Evolutionary conservation across 2,888 invertebrate genomes (phyloP), one percentile per base, ranked within the genome.

Genomic region (Amphipyra berbera): DNA sequence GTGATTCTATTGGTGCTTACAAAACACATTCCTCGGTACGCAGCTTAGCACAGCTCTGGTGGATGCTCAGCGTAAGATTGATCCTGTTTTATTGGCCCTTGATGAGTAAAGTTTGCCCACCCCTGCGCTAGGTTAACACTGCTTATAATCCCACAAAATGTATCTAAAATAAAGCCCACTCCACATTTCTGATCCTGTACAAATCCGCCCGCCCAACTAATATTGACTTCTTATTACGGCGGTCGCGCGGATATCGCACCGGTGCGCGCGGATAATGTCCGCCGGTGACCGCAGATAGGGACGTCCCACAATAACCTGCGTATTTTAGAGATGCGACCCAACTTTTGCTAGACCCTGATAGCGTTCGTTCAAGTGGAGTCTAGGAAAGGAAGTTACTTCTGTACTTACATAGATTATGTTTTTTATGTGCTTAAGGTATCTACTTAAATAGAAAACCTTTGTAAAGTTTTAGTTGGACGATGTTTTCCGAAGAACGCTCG

Each of bases 161-260:
- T 9, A 14, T 7, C 30, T 0, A n/a, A 35, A 53, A 9, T 1
- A 50, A 61, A 50, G 38, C 62, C 47, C 1, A 38, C 42, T 90
- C 92, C 87, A 86, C 60, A 81, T 54, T 67, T 66, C 8, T 0
- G 8, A 60, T 13, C 79, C 59, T 61, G 54, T 64, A 76, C 79
- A 84, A 87, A 87, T 89, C 93, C 90, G 92, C 90, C 91, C 92
- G 90, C 90, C 91, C 86, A 88, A 83, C 90, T 88, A 90, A 90
- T 90, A 90, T 90, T 90, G 89, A 90, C 90, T 90, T 90, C 90
- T 90, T 90, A 90, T 90, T 90, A 90, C 86, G 78, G 82, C 82
- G 84, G 82, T 80, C 79, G 81, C 78, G 76, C 81, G 81, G 77
- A 79, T 80, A 86, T 88, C 86, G 88, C 86, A 84, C 81, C 79